Evolutionary conservation across 2,888 invertebrate species (phyloP), one percentile per base, ranked within the genome.

Genomic region (Sphaeridia pumilis): DNA sequence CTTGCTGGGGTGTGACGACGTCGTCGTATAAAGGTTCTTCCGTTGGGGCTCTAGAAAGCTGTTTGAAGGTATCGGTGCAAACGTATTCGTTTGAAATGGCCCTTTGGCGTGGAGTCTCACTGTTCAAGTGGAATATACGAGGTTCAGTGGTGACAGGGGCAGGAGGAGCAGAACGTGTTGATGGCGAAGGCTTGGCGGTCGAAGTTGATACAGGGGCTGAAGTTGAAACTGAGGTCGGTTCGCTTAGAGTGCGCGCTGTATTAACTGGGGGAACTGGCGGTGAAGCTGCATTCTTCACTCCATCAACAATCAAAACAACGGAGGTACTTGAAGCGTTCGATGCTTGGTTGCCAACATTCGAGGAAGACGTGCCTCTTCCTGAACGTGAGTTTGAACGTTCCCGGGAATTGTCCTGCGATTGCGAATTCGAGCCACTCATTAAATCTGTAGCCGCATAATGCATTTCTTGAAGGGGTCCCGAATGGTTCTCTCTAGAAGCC

Each of bases 381-480:
- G n/a, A n/a, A n/a, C n/a, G n/a, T n/a, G n/a, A n/a, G n/a, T n/a
- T n/a, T n/a, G n/a, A n/a, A n/a, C n/a, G n/a, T 17, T 4, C n/a
- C 3, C 24, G 17, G 1, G 22, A n/a, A 35, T 20, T 22, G 24
- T 7, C 5, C 20, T 5, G 22, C 5, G 24, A 22, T 12, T 41
- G 17, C 4, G 5, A 12, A 5, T 36, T 28, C 20, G 26, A 20
- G 21, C 44, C 45, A n/a, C 51, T 41, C 38, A 61, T 49, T 22
- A 59, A 34, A 38, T 64, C 64, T 14, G 61, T 61, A 2, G 64
- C 58, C 3, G 62, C 62, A 36, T 64, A 64, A 49, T 64, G 64
- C 17, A 61, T 62, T 58, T 62, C 64, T 26, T 55, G 48, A 14
- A 48, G 45, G 24, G 42, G n/a, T 22, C n/a, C 14, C 7, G 20